Evolutionary conservation across 2,113 vertebrate species (phyloP).

Genomic region (Aptenodytes forsteri): DNA sequence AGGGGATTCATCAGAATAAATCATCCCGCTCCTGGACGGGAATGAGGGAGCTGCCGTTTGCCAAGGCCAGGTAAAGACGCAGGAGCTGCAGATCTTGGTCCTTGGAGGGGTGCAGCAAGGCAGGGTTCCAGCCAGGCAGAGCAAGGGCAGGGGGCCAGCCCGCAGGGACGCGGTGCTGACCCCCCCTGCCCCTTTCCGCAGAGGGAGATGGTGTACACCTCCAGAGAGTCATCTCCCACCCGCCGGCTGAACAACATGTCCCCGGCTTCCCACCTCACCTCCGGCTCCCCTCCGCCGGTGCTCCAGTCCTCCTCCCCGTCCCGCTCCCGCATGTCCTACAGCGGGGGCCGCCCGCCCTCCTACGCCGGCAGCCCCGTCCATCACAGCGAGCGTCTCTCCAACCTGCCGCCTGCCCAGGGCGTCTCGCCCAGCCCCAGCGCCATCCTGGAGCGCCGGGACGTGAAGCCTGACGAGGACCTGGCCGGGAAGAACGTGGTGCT

Average conservation of each 20-base stretch:
- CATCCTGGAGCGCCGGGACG: constrained; percentile 96
- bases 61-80: neutral
- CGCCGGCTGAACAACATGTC: constrained; percentile 93
- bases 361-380: constrained; percentile 87
- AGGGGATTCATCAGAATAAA: constrained; percentile 42
- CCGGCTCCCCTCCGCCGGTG: constrained; percentile 73
- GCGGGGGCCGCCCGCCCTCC: constrained; percentile 88
- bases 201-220: constrained; percentile 97
- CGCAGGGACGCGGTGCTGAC: accelerated
- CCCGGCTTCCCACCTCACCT: constrained; percentile 70
- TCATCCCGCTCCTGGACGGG: neutral
- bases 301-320: constrained; percentile 86
- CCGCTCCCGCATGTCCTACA: constrained; percentile 94
- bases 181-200: constrained; percentile 39
- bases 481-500: constrained; percentile 91
- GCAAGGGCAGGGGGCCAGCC: neutral
- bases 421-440: constrained; percentile 94
- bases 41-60: neutral
- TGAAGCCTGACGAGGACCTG: constrained; percentile 95
- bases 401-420: constrained; percentile 77
- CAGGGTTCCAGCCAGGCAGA: neutral
- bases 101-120: neutral
- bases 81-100: neutral
- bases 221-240: constrained; percentile 94
- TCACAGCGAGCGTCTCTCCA: constrained; percentile 76